phyloP scores from a whole-genome alignment of 1,140 invertebrate genomes.

The Acromyrmex heyeri region DNA sequence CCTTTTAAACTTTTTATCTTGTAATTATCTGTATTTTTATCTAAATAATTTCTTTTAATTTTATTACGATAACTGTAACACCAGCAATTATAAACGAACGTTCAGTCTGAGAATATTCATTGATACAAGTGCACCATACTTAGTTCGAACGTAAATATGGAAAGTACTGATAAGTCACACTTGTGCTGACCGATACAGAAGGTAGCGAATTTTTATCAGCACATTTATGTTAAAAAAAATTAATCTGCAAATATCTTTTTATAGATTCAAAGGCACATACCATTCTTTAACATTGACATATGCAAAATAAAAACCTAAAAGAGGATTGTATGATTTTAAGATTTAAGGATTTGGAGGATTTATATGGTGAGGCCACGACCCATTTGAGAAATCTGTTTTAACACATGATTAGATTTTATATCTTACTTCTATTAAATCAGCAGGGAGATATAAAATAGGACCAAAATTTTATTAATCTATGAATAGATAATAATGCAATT shows the following conservation, averaged over 20 bases:
- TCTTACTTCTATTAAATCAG: background rate
- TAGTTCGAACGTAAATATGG: conserved; percentile 33
- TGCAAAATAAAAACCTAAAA: background rate
- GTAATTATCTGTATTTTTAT: background rate
- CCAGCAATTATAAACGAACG: background rate
- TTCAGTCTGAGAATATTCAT: conserved; percentile 33
- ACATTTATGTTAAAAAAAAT: background rate
- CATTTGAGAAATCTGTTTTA: background rate
- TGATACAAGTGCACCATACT: conserved; percentile 32
- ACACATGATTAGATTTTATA: background rate
- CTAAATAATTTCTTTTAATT: conserved; percentile 4
- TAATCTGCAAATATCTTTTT: background rate
- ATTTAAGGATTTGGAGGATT: background rate
- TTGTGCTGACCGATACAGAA: conserved; percentile 22
- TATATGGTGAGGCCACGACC: background rate
- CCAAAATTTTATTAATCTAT: background rate
- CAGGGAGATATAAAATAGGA: too few relatives aligned
- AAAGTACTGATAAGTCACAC: conserved; percentile 48
- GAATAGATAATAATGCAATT: background rate
- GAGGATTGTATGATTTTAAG: background rate
- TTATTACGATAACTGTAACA: background rate
- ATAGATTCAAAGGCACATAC: background rate
- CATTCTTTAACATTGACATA: background rate
- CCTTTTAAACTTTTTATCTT: background rate
- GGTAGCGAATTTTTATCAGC: conserved; percentile 1